A percentile compares a stretch with the other conserved stretches of the same genome.
Evolutionary conservation across 2,113 vertebrate genomes (phyloP).

Genomic region (Leucoraja erinaceus): DNA sequence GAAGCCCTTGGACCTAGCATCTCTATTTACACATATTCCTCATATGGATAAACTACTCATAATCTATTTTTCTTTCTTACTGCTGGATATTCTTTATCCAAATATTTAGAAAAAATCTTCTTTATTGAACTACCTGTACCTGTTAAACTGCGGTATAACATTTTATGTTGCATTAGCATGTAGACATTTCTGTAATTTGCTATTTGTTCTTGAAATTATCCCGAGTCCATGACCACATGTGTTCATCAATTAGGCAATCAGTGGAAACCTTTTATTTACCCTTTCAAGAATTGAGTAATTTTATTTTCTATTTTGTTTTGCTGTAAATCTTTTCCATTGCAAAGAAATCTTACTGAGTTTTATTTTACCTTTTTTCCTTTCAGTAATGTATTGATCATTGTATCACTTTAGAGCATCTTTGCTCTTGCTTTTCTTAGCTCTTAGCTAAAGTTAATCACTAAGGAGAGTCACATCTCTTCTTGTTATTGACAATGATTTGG

Average conservation of each 20-base stretch:
- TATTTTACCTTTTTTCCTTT: background rate
- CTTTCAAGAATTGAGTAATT: background rate
- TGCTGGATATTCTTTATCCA: background rate
- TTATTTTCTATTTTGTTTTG: background rate
- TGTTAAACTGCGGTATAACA: background rate
- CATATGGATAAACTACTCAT: background rate
- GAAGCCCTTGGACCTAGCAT: background rate
- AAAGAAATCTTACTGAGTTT: background rate
- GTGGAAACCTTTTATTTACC: background rate
- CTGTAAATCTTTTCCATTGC: background rate
- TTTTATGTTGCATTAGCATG: background rate
- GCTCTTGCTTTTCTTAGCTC: background rate
- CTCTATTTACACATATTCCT: background rate
- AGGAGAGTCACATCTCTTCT: background rate
- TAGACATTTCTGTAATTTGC: background rate
- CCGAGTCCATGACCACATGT: background rate
- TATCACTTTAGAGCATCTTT: background rate
- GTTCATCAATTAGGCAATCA: background rate
- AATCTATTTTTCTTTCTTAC: background rate
- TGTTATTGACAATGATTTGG: background rate
- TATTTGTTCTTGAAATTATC: too few species aligned
- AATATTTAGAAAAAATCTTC: background rate
- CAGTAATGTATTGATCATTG: background rate
- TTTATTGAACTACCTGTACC: background rate
- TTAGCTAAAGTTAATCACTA: background rate